Evolutionary conservation across 2,113 vertebrate genomes (phyloP).

Genomic region (Taxidea taxus): DNA sequence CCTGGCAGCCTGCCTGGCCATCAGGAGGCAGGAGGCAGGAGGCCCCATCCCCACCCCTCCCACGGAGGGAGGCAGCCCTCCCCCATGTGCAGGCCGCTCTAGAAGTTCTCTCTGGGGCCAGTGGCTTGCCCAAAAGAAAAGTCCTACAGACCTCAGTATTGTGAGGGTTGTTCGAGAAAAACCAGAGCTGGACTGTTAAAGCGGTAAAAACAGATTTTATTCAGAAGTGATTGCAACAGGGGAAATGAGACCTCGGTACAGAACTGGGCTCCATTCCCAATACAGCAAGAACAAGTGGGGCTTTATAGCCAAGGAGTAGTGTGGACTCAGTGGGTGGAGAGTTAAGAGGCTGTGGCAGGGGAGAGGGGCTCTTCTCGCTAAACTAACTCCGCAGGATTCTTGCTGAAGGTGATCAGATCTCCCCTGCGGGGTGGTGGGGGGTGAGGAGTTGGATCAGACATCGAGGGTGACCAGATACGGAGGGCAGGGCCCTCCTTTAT

Average conservation of each 20-base stretch:
- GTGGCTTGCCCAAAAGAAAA: neutral
- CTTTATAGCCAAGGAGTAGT: neutral
- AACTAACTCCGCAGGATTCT: neutral
- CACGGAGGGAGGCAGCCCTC: neutral
- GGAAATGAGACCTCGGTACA: neutral
- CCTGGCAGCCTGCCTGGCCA: neutral
- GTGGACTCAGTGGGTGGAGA: neutral
- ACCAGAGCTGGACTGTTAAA: neutral
- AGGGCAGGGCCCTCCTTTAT: neutral
- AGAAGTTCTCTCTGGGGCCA: neutral
- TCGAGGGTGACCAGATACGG: neutral
- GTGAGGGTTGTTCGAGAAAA: neutral
- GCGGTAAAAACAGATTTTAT: neutral
- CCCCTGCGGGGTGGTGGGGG: neutral
- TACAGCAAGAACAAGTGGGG: neutral
- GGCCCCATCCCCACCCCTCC: neutral
- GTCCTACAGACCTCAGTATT: neutral
- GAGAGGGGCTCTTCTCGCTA: neutral
- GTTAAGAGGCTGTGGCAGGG: neutral
- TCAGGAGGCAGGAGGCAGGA: neutral
- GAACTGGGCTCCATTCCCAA: neutral
- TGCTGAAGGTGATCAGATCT: neutral
- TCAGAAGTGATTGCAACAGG: neutral
- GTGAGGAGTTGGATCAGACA: neutral
- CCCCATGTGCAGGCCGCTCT: fast-evolving